Evolutionary conservation across 2,888 invertebrate species (phyloP).

Genomic region (Salpingus planirostris): DNA sequence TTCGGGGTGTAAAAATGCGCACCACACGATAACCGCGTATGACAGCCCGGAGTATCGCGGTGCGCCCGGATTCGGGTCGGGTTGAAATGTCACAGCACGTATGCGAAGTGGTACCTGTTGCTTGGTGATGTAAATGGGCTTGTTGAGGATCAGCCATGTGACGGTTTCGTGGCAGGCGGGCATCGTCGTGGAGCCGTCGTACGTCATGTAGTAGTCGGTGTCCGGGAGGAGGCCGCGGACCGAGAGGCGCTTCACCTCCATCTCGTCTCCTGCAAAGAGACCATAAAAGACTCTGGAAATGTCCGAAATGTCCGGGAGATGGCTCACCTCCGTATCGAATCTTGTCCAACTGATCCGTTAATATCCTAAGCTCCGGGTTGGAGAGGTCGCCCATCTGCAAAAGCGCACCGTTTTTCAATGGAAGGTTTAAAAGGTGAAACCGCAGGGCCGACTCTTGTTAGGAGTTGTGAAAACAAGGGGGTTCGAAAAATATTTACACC

Average conservation of each 20-base stretch:
- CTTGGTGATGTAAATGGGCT: slow-evolving; percentile 95
- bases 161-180: slow-evolving; percentile 98
- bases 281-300: too few relatives aligned
- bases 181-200: slow-evolving; percentile 94
- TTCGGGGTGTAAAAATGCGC: not conserved
- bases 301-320: too few relatives aligned
- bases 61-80: slow-evolving; percentile 5
- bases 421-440: too few relatives aligned
- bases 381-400: slow-evolving; percentile 86
- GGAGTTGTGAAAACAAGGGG: too few relatives aligned
- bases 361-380: slow-evolving; percentile 80
- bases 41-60: slow-evolving; percentile 5
- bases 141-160: slow-evolving; percentile 96
- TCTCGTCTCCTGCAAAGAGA: slow-evolving; percentile 61
- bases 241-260: slow-evolving; percentile 75
- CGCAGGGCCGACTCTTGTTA: too few relatives aligned
- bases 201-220: slow-evolving; percentile 96
- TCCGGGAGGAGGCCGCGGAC: slow-evolving; percentile 84
- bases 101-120: slow-evolving; percentile 95
- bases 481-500: too few relatives aligned
- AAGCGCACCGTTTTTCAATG: too few relatives aligned
- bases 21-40: slow-evolving; percentile 3
- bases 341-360: slow-evolving; percentile 87
- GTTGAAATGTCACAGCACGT: slow-evolving; percentile 9
- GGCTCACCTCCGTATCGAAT: slow-evolving; percentile 82